phyloP scores from a whole-genome alignment of 2,888 invertebrate species.

The Cetonia aurata region DNA sequence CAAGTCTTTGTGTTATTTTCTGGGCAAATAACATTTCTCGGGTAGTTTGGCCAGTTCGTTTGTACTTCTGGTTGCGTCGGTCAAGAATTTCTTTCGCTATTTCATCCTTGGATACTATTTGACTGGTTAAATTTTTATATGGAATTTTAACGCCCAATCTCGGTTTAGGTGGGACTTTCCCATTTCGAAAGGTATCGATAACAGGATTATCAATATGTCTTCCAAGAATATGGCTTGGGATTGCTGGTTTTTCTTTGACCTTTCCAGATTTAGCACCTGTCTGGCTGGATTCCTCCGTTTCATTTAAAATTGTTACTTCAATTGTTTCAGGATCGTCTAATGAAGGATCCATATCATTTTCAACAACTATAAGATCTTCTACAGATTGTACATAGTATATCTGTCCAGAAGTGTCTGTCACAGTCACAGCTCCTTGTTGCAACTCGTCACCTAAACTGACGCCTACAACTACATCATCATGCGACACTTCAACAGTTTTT shows the following conservation, averaged over 20 bases:
- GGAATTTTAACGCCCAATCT: constrained; percentile 66
- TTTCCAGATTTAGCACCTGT: not conserved
- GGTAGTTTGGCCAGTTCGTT: constrained; percentile 56
- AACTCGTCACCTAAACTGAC: constrained; percentile 27
- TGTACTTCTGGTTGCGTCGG: constrained; percentile 66
- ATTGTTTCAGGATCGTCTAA: constrained; percentile 15
- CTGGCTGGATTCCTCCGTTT: constrained; percentile 5
- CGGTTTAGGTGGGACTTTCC: constrained; percentile 64
- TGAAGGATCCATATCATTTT: constrained; percentile 33
- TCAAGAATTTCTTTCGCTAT: constrained; percentile 70
- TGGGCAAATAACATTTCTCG: constrained; percentile 69
- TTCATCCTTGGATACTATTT: constrained; percentile 70
- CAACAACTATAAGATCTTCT: constrained; percentile 44
- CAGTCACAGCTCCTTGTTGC: constrained; percentile 36
- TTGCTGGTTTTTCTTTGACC: constrained; percentile 34
- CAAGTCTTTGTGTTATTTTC: constrained; percentile 69
- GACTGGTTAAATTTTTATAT: constrained; percentile 68
- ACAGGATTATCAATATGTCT: constrained; percentile 64
- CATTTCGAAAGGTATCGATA: constrained; percentile 60
- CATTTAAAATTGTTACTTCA: constrained; percentile 26
- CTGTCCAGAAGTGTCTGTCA: constrained; percentile 38
- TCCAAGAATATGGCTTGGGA: constrained; percentile 66
- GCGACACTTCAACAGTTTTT: constrained; percentile 3
- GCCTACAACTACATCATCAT: constrained; percentile 28
- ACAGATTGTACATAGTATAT: constrained; percentile 41